Evolutionary conservation across 2,888 invertebrate species (phyloP).

Genomic region (Heteromyza rotundicornis): DNA sequence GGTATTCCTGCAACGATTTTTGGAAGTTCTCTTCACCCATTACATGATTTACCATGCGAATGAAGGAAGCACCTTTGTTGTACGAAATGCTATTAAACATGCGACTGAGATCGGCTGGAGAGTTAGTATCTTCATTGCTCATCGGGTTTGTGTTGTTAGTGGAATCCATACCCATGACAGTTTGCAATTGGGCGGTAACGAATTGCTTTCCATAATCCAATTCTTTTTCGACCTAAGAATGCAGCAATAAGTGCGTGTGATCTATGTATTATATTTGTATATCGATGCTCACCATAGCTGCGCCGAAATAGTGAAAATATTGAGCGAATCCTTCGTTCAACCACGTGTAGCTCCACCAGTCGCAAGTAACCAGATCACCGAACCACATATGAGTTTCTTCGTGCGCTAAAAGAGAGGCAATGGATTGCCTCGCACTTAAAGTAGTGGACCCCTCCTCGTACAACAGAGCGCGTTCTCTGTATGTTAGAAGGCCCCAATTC

Average conservation of each 20-base stretch:
- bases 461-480: constrained; percentile 74
- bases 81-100: constrained; percentile 75
- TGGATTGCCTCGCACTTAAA: constrained; percentile 67
- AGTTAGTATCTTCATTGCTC: constrained; percentile 65
- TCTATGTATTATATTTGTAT: too few species aligned
- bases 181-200: constrained; percentile 73
- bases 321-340: constrained; percentile 73
- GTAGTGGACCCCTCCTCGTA: constrained; percentile 70
- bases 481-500: constrained; percentile 89
- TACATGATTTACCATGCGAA: constrained; percentile 74
- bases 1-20: constrained; percentile 66
- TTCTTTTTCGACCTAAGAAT: constrained; percentile 65
- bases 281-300: constrained; percentile 52
- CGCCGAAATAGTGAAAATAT: constrained; percentile 75
- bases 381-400: constrained; percentile 73
- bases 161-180: constrained; percentile 69
- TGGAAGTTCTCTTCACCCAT: constrained; percentile 66
- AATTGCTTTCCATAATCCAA: constrained; percentile 75
- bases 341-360: constrained; percentile 68
- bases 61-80: constrained; percentile 71
- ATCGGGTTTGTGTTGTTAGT: constrained; percentile 67
- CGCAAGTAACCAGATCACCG: constrained; percentile 68
- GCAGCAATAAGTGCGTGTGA: constrained; percentile 64
- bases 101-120: constrained; percentile 66
- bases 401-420: constrained; percentile 66